Percentiles rank a stretch among this genome's conserved stretches.
phyloP scores from a whole-genome alignment of 2,113 vertebrate species.

The Gobiocypris rarus region DNA sequence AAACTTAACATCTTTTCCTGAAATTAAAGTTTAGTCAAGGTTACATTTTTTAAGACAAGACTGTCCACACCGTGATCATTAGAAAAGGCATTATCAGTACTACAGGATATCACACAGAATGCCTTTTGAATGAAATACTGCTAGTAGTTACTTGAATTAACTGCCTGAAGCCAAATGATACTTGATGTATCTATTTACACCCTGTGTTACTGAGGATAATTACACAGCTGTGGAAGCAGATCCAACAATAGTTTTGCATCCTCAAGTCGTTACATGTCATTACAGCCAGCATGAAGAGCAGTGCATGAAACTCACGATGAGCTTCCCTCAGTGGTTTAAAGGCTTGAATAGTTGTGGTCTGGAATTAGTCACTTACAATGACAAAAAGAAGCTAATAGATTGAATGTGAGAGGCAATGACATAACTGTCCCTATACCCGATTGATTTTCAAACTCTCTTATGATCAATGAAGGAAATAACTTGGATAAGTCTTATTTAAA shows the following conservation, averaged over 20 bases:
- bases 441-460: neutral
- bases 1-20: too few relatives aligned
- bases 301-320: neutral
- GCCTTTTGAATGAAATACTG: neutral
- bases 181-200: neutral
- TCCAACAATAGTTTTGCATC: slow-evolving; percentile 14
- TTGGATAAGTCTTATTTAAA: too few relatives aligned
- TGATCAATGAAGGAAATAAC: neutral
- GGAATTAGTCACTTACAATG: neutral
- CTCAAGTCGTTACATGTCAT: neutral
- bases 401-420: neutral
- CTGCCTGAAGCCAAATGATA: neutral
- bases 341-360: slow-evolving; percentile 25
- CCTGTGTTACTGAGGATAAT: slow-evolving; percentile 5
- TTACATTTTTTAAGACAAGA: too few relatives aligned
- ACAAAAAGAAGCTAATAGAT: neutral
- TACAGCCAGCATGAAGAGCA: slow-evolving; percentile 12
- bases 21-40: too few relatives aligned
- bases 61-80: too few relatives aligned
- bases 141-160: slow-evolving; percentile 4
- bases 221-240: slow-evolving; percentile 26
- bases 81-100: neutral
- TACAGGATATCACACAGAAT: slow-evolving; percentile 1
- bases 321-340: slow-evolving; percentile 19
- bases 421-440: neutral